Conservation (phyloP, 2,797 vertebrate genomes). For the Echeneis naucrates region DNA sequence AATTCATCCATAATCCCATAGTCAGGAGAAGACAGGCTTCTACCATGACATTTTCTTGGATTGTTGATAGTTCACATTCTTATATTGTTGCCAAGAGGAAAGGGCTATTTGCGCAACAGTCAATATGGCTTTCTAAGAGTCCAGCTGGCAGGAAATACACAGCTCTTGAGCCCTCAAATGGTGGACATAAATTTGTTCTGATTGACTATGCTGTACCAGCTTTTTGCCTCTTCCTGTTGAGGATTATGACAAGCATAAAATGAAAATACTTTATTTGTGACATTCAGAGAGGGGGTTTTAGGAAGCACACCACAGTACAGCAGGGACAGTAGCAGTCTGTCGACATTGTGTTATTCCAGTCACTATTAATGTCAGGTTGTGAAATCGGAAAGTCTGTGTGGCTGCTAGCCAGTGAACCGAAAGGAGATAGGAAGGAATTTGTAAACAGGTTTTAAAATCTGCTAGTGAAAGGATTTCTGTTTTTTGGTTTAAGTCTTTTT, state of each 20-base stretch:
- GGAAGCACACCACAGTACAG: slow-evolving; percentile 32
- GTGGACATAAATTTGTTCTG: slow-evolving; percentile 61
- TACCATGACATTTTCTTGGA: slow-evolving; percentile 33
- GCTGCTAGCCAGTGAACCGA: slow-evolving; percentile 38
- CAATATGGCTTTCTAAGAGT: slow-evolving; percentile 48
- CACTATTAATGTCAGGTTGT: slow-evolving; percentile 43
- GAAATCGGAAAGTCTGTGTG: slow-evolving; percentile 40
- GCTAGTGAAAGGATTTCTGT: background rate
- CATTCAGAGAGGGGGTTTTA: slow-evolving; percentile 49
- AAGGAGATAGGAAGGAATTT: slow-evolving; percentile 30
- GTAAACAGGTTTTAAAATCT: slow-evolving; percentile 42
- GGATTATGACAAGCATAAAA: slow-evolving; percentile 65
- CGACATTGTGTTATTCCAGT: slow-evolving; percentile 50
- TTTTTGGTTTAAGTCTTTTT: background rate
- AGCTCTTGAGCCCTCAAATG: slow-evolving; percentile 54
- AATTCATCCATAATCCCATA: slow-evolving; percentile 66
- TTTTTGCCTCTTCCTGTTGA: slow-evolving; percentile 64
- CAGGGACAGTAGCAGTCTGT: slow-evolving; percentile 31
- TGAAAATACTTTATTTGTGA: slow-evolving; percentile 65
- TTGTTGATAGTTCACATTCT: slow-evolving; percentile 39
- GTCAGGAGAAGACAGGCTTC: slow-evolving; percentile 46
- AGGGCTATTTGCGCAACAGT: slow-evolving; percentile 51
- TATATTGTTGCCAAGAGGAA: slow-evolving; percentile 44
- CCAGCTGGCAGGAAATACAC: slow-evolving; percentile 59
- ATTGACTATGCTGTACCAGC: slow-evolving; percentile 58